Evolutionary conservation across 2,888 invertebrate genomes (phyloP), one percentile per base, ranked within the genome.

Genomic region (Pristionchus arcanus): DNA sequence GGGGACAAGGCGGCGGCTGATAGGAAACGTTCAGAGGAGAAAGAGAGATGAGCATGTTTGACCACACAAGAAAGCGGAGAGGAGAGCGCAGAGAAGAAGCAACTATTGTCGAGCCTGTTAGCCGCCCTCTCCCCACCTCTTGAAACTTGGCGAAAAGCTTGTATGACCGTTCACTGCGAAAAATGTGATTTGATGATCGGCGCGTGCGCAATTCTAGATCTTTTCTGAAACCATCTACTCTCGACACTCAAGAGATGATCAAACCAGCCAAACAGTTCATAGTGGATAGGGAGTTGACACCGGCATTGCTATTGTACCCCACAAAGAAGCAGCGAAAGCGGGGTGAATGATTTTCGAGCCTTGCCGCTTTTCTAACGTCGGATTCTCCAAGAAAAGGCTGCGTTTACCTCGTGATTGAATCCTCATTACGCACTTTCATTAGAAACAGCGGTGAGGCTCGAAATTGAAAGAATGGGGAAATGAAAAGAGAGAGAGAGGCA

Each of bases 41-140:
- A 81, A 74, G 74, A 68, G 68, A 74, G 74, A 74, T 53, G 81
- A 81, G 81, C 81, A 81, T 81, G 42, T 81, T 81, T 81, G 81
- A 49, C 49, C 81, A 81, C 81, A 81, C 81, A 81, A 74, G 81
- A 81, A 31, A 77, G 77, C 37, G 25, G 21, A 34, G 74, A 31
- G 34, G 31, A 42, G 81, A 42, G 49, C 13, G 49, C 7, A n/a
- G 81, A 81, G 81, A 25, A 31, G 42, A 28, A 53, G 49, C 42
- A 49, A 81, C 81, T 81, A 81, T 81, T 81, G 81, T 81, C 81
- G n/a, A 81, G 81, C 81, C 81, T 81, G 81, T 81, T 81, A 81
- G 81, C 81, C 81, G 28, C 71, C 74, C 37, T 37, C 19, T 31
- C 19, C 68, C 34, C 37, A 11, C 42, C 42, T 77, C 77, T 71